Evolutionary conservation across 2,797 vertebrate genomes (phyloP).

Genomic region (Choloepus didactylus): DNA sequence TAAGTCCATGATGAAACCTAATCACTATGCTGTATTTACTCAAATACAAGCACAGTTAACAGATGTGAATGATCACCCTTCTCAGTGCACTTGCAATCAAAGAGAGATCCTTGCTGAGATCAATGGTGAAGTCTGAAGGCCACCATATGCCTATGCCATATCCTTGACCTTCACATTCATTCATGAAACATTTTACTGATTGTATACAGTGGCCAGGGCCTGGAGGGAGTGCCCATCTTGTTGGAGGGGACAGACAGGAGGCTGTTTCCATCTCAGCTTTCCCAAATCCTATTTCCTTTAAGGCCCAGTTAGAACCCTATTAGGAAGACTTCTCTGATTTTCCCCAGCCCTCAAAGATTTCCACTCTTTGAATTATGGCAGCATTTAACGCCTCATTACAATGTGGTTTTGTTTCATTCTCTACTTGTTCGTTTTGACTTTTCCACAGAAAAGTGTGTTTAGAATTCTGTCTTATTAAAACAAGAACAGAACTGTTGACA

Average conservation of each 20-base stretch:
- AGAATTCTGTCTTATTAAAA: background rate
- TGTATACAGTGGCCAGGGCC: background rate
- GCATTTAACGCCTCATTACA: background rate
- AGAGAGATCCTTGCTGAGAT: conserved; percentile 28
- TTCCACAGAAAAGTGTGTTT: background rate
- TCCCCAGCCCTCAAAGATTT: background rate
- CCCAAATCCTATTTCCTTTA: background rate
- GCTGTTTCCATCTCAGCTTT: background rate
- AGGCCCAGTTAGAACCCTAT: background rate
- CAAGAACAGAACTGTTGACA: background rate
- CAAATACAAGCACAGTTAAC: background rate
- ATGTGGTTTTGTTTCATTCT: background rate
- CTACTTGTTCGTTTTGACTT: background rate
- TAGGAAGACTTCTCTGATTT: conserved; percentile 5
- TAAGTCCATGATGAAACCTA: background rate
- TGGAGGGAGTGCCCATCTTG: background rate
- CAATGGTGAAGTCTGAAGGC: background rate
- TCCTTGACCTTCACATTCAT: background rate
- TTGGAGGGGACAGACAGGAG: background rate
- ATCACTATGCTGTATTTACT: background rate
- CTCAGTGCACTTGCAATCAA: background rate
- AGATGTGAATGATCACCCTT: background rate
- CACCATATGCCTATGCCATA: background rate
- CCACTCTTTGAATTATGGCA: background rate
- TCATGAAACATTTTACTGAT: background rate